Evolutionary conservation across 37 sponge, comb jelly and placozoan genomes (phyloP), one percentile per base, ranked within the genome.

Genomic region (Cladorhizidae sp.): DNA sequence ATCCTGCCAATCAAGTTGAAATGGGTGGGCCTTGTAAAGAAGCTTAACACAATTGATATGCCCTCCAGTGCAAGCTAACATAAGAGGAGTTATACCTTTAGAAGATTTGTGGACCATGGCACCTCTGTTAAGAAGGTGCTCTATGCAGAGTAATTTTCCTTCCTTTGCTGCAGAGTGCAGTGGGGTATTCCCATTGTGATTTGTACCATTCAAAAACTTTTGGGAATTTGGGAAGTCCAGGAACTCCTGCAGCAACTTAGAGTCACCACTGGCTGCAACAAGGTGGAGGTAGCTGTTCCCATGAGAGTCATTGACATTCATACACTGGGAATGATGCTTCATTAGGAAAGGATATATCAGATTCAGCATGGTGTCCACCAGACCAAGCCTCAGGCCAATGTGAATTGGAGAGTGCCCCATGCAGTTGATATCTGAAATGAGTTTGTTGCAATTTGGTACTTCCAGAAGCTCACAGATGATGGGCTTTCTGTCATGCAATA

Each of bases 91-190:
- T 18, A 63, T 45, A 17, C 96, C 96, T 31, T 1, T 15, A 51
- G 51, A 55, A 72, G 82, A 84, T 23, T 77, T 83, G 68, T 84
- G 93, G 29, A 87, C 18, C 75, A 95, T 83, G 14, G 93, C 93
- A 57, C 96, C 96, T 40, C 72, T 72, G 28, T 77, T 69, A 15
- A 95, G 85, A 0, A 95, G 86, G 22, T 92, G 59, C 54, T 92
- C 88, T 18, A 93, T 78, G 38, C 88, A 85, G 0, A 75, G 77
- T 5, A 28, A 25, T 56, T 91, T 68, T 0, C 96, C 96, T 25
- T 72, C 29, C 1, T 0, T n/a, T 22, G 93, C 86, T 54, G 93
- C 96, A 33, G 36, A 23, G 63, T 95, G 96, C 17, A 95, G 87
- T 14, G 96, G 93, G 9, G 96, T 95, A 21, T 0, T 28, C 37